Evolutionary conservation across 1,140 invertebrate genomes (phyloP).

Genomic region (Eupristina koningsbergeri): DNA sequence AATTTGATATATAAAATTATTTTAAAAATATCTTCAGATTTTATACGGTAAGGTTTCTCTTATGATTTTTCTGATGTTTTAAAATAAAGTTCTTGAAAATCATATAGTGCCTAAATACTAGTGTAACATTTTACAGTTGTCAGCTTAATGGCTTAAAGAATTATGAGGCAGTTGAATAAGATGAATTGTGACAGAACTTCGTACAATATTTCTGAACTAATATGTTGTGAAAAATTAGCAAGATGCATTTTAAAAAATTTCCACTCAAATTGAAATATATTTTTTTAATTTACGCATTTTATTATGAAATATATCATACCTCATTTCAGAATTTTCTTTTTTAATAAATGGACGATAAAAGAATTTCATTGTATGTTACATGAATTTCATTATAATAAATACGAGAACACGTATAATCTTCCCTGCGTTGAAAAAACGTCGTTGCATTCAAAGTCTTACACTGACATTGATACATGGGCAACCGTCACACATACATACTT

Average conservation of each 20-base stretch:
- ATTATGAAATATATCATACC: not conserved
- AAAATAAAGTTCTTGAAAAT: constrained; percentile 2
- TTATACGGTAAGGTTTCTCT: not conserved
- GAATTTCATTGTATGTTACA: not conserved
- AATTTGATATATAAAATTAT: not conserved
- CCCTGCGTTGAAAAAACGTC: not conserved
- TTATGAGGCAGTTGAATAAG: constrained; percentile 2
- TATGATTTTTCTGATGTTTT: not conserved
- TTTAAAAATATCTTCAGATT: not conserved
- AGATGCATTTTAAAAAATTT: not conserved
- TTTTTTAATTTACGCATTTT: not conserved
- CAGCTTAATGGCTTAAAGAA: constrained; percentile 21
- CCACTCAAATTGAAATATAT: not conserved
- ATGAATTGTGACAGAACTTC: not conserved
- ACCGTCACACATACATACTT: too few relatives aligned
- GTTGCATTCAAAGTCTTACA: not conserved
- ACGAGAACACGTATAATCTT: too few relatives aligned
- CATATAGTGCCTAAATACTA: not conserved
- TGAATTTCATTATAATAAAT: too few relatives aligned
- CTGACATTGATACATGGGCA: not conserved
- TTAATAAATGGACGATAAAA: not conserved
- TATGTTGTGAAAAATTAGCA: not conserved
- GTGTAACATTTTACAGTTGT: constrained; percentile 6
- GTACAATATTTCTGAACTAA: not conserved
- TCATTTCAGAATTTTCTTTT: too few relatives aligned